Evolutionary conservation across 2,113 vertebrate species (phyloP), one percentile per base, ranked within the genome.

Genomic region (Scomber scombrus): DNA sequence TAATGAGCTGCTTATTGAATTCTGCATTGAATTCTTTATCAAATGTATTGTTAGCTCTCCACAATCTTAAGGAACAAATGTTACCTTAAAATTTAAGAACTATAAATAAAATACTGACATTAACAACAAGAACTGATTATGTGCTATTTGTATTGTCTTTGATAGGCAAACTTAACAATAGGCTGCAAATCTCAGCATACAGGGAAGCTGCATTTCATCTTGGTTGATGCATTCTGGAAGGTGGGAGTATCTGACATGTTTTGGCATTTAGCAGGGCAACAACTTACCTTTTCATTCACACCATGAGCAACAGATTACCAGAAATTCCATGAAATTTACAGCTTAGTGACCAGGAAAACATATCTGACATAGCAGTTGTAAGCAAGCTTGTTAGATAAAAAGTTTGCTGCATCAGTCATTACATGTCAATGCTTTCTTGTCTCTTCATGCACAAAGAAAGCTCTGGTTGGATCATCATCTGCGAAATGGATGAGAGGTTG

Each of bases 1-100:
- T 74, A 80, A 77, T 65, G 15, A 86, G 60, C 16, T 57, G 64
- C 15, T 31, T 62, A 34, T 16, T 71, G 23, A 51, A 34, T 52
- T 67, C 12, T 6, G 46, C 15, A 26, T 50, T 50, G 26, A 49
- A 49, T 47, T 50, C 23, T 31, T 16, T 26, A 66, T 15, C 45
- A 29, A 66, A 34, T 34, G 26, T 19, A 52, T n/a, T 31, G 8
- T 9, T 40, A 40, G 34, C 34, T 40, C 6, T 40, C 8, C 34
- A 9, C 34, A 40, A 40, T 40, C 9, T 7, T 40, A 40, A 40
- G 34, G 34, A 40, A 40, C 9, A 40, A 9, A 40, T 40, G 34
- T 40, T 40, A 40, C 9, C 34, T 9, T 40, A 40, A 40, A 9
- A 40, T 40, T 8, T 7, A 8, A 40, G 8, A 8, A 9, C 34